phyloP scores from a whole-genome alignment of 1,140 invertebrate genomes.

The Battus philenor region DNA sequence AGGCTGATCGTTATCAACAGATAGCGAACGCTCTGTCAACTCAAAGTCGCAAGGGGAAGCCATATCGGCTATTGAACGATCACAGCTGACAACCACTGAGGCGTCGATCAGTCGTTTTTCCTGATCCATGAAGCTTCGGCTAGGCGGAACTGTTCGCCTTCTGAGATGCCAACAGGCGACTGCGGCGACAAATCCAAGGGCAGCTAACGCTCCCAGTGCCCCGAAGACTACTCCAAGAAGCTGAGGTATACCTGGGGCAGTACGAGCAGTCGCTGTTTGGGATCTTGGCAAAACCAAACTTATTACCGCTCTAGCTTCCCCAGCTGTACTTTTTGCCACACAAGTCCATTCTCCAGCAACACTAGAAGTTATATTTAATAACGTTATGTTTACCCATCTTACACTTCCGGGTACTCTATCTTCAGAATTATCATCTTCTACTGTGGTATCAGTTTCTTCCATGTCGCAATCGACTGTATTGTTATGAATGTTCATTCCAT shows the following conservation, averaged over 20 bases:
- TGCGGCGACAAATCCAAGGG: constrained; percentile 58
- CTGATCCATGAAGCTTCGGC: constrained; percentile 88
- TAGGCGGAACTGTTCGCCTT: constrained; percentile 79
- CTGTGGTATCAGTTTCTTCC: constrained; percentile 58
- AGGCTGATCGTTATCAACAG: constrained; percentile 46
- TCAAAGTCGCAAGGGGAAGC: constrained; percentile 79
- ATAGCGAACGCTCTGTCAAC: constrained; percentile 67
- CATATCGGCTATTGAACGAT: constrained; percentile 76
- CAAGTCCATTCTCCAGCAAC: constrained; percentile 71
- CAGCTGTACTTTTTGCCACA: constrained; percentile 63
- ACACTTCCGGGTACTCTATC: constrained; percentile 60
- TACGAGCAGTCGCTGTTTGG: constrained; percentile 58
- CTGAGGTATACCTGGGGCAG: constrained; percentile 66
- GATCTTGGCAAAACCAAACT: constrained; percentile 63
- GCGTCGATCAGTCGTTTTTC: constrained; percentile 89
- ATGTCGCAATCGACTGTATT: constrained; percentile 63
- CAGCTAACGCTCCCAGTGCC: constrained; percentile 56
- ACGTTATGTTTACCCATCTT: constrained; percentile 69
- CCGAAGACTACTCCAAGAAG: constrained; percentile 67
- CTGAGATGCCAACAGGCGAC: constrained; percentile 62
- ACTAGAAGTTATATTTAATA: constrained; percentile 67
- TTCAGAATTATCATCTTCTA: constrained; percentile 55
- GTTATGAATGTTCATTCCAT: constrained; percentile 77
- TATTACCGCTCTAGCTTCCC: constrained; percentile 63
- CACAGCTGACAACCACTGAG: constrained; percentile 84